Percentiles rank a stretch among this genome's conserved stretches.
These are phyloP conservation scores for Catostomus latipinnis DNA, from an alignment of 2,797 vertebrate genomes.

Conservation along the genomic window DNA sequence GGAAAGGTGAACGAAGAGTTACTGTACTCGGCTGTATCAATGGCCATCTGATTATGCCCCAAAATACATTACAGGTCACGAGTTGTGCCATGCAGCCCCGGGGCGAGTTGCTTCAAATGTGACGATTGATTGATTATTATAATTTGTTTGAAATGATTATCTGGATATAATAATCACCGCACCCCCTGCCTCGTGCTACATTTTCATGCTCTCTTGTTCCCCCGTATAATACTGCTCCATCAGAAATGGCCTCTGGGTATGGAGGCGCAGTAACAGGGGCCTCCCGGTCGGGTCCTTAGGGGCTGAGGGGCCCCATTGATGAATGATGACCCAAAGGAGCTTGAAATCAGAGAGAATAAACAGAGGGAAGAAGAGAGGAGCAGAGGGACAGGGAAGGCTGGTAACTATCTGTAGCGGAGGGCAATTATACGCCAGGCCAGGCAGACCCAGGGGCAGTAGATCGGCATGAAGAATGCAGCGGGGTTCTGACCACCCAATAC, in stretches of 20 bases:
- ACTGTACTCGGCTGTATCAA: constrained; percentile 20
- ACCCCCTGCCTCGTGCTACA: constrained; percentile 62
- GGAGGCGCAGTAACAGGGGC: constrained; percentile 67
- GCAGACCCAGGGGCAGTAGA: constrained; percentile 65
- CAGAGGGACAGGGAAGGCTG: constrained; percentile 57
- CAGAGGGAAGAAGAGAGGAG: constrained; percentile 66
- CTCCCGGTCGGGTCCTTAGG: constrained; percentile 62
- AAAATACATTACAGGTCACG: constrained; percentile 88
- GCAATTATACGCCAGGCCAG: constrained; percentile 68
- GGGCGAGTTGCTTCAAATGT: constrained; percentile 77
- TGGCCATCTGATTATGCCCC: constrained; percentile 77
- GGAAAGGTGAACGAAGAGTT: constrained; percentile 1
- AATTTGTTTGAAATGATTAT: constrained; percentile 96
- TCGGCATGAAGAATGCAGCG: constrained; percentile 54
- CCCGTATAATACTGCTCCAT: constrained; percentile 71
- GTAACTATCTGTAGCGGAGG: constrained; percentile 65
- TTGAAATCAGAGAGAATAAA: constrained; percentile 81
- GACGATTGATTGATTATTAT: constrained; percentile 97
- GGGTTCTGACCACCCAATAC: constrained; percentile 57
- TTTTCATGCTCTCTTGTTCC: constrained; percentile 35
- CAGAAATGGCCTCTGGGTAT: constrained; percentile 81
- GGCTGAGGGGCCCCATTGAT: constrained; percentile 67
- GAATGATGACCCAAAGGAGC: constrained; percentile 78
- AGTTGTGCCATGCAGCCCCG: constrained; percentile 78
- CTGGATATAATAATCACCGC: constrained; percentile 85